Base-by-base conservation (phyloP, 64 coral and sea anemone genomes). In the Montipora efflorescens region DNA sequence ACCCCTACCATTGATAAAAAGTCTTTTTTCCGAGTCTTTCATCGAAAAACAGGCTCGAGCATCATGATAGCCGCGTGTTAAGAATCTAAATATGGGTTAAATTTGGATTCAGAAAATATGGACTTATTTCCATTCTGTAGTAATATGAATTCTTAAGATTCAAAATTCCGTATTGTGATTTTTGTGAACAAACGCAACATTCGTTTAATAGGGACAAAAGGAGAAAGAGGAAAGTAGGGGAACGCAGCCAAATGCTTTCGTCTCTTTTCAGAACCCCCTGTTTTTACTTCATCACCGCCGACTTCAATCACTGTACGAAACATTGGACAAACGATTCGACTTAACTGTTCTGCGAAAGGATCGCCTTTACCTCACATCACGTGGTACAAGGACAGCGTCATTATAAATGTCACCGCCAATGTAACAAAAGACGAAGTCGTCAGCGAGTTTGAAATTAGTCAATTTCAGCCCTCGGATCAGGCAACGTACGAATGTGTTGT, bases 371-470 rank as follows among this genome's bases (percentile, higher is more conserved):
- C 82, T 7, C 48, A 47, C n/a, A 21, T 86, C 82, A 86, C 82
- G 64, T 86, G 82, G 82, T 86, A 86, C 82, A 86, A 86, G 46
- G n/a, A 86, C 47, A 50, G 28, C 45, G 15, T 86, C 45, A 71
- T 10, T 44, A 7, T 86, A 20, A 15, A 46, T 44, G 7, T 10
- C 47, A 86, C 67, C 0, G 71, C 25, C 8, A 70, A 48, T 18
- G 47, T 72, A 7, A 22, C 82, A 1, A 9, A 7, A 20, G 82
- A 51, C 18, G 82, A 86, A 21, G 67, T 71, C 47, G 36, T 44
- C 16, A 72, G 82, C 82, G 66, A 86, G 64, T 19, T 86, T 86
- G 82, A 49, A 43, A 72, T 86, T 72, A 46, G 19, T 72, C 15
- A 70, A 4, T 71, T 86, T 23, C 16, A 50, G 9, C 62, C 66